Percentiles rank a stretch among this genome's conserved stretches.
These are phyloP conservation scores for Druon quercuslanigerum DNA, from an alignment of 1,140 invertebrate genomes.

Conservation along the genomic window DNA sequence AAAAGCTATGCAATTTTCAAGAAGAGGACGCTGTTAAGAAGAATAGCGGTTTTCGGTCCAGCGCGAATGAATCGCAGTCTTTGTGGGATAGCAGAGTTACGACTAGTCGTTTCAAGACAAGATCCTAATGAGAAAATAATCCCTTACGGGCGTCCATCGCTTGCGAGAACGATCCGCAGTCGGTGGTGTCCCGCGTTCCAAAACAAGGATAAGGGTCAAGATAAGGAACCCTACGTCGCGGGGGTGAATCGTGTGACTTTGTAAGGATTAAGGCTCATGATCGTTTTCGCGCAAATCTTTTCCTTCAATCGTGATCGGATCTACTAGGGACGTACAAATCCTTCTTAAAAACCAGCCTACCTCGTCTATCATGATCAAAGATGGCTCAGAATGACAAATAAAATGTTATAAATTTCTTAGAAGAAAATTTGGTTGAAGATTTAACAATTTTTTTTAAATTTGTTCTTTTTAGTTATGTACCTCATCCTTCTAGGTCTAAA, in stretches of 20 bases:
- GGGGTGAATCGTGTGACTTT: conserved; percentile 11
- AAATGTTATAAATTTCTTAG: no score
- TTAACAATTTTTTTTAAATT: no score
- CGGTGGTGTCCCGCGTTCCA: conserved; percentile 35
- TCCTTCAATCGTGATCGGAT: conserved; percentile 10
- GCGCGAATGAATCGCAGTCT: conserved; percentile 32
- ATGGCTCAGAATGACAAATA: no score
- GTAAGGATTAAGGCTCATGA: conserved; percentile 46
- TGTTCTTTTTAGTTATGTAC: no score
- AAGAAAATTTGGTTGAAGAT: no score
- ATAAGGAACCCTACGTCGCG: conserved; percentile 54
- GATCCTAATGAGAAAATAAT: conserved; percentile 71
- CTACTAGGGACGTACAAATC: conserved; percentile 7
- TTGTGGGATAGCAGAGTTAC: conserved; percentile 40
- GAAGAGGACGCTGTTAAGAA: conserved; percentile 26
- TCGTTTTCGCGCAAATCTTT: conserved; percentile 40
- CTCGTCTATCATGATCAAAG: not conserved
- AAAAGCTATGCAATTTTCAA: conserved; percentile 31
- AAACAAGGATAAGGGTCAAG: conserved; percentile 52
- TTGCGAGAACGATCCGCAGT: conserved; percentile 51
- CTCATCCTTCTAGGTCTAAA: no score
- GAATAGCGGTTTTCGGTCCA: conserved; percentile 44
- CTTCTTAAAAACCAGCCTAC: not conserved
- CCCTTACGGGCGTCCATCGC: conserved; percentile 54
- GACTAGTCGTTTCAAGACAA: conserved; percentile 66